Evolutionary conservation across 2,797 vertebrate species (phyloP).

Genomic region (Pangasius krempfi): DNA sequence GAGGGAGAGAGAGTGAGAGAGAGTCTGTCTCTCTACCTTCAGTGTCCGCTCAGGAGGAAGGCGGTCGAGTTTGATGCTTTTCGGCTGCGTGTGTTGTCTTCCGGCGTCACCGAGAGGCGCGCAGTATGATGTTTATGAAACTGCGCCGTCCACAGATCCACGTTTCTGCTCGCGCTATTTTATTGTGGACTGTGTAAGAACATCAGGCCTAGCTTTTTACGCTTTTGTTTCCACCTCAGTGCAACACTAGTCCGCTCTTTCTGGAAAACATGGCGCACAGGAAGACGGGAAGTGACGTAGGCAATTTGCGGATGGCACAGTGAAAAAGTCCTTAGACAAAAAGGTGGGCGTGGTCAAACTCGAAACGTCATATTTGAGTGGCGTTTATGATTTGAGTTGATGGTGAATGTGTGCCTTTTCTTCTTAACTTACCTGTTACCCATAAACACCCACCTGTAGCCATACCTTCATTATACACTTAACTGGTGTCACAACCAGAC

Average conservation of each 20-base stretch:
- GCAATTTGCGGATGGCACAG: conserved; percentile 54
- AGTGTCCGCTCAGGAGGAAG: conserved; percentile 48
- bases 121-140: neutral
- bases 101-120: conserved; percentile 61
- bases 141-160: neutral
- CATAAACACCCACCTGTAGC: conserved; percentile 42
- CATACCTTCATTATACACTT: neutral
- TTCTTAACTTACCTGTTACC: conserved; percentile 24
- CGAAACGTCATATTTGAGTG: conserved; percentile 42
- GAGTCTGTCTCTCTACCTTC: conserved; percentile 47
- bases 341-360: conserved; percentile 41
- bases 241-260: conserved; percentile 55
- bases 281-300: conserved; percentile 68
- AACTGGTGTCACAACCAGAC: neutral
- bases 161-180: neutral
- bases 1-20: neutral
- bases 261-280: conserved; percentile 67
- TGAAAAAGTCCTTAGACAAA: conserved; percentile 54
- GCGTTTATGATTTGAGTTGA: conserved; percentile 16
- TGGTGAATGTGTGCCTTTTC: neutral
- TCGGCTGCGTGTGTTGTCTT: conserved; percentile 57
- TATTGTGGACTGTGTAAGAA: neutral
- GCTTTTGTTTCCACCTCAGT: conserved; percentile 52
- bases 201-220: neutral
- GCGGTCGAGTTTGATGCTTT: conserved; percentile 47